Evolutionary conservation across 2,113 vertebrate genomes (phyloP).

Genomic region (Telmatochromis sp.): DNA sequence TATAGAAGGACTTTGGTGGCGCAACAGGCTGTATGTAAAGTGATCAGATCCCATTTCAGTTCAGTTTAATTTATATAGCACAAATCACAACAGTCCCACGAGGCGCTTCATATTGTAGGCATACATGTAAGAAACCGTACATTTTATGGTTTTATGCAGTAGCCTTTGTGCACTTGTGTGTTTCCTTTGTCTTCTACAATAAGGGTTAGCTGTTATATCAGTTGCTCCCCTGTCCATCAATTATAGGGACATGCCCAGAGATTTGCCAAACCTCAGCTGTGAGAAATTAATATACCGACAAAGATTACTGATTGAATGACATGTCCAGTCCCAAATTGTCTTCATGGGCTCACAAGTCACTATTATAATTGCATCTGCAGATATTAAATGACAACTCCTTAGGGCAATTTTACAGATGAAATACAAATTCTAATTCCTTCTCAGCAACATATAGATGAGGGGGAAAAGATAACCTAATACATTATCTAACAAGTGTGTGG

Average conservation of each 20-base stretch:
- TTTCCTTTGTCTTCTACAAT: background rate
- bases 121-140: background rate
- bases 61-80: background rate
- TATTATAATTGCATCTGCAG: background rate
- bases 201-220: background rate
- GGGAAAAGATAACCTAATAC: background rate
- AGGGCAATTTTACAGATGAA: background rate
- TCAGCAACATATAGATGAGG: background rate
- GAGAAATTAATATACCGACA: background rate
- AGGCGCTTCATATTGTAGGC: background rate
- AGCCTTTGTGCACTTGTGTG: background rate
- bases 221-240: background rate
- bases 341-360: background rate
- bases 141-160: background rate
- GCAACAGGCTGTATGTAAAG: background rate
- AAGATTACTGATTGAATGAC: background rate
- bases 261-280: background rate
- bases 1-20: background rate
- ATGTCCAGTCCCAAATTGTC: background rate
- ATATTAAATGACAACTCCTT: background rate
- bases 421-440: background rate
- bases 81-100: background rate
- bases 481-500: conserved; percentile 71
- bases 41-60: background rate
- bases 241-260: background rate